Evolutionary conservation across 2,113 vertebrate species (phyloP), one percentile per base, ranked within the genome.

Genomic region (Crotalus horridus): DNA sequence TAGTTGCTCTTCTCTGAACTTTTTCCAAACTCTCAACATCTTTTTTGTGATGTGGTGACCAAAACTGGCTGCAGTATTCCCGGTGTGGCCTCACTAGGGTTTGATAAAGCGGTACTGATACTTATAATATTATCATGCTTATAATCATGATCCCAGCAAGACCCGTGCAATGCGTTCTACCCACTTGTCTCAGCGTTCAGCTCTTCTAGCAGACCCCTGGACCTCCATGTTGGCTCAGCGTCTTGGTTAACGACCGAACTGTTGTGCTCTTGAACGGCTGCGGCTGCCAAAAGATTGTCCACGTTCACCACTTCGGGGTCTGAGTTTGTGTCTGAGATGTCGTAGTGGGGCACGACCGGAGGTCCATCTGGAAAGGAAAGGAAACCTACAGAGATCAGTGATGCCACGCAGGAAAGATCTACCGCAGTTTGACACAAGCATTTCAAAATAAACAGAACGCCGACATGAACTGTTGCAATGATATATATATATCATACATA

Each of bases 291-390:
- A 94, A 99, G 98, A 98, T 96, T 98, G 98, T 99, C 98, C 97
- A 99, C 98, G 97, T 98, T 99, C 97, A 99, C 97, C 97, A 98
- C 98, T 97, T 99, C 99, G 93, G 98, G 98, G 97, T 99, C 99
- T 96, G 99, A 99, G 97, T 98, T 98, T 97, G 99, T 99, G 97
- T 99, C 99, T 96, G 98, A 99, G 97, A 99, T 97, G 98, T 99
- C 98, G 96, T 98, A 99, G 97, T 99, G 98, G 98, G 98, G 98
- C 97, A 99, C 97, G 97, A 99, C 97, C 59, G 98, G 98, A 96
- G 98, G 98, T 97, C 99, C 98, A 98, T 98, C 99, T 99, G 98
- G 97, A 98, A 95, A 95, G 98, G 97, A 86, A 95, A 97, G 91
- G 98, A 97, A 98, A 94, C 10, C 96, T 97, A 95, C 91, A 94